Base-by-base conservation (phyloP, 2,113 vertebrate genomes). In the Gavialis gangeticus region DNA sequence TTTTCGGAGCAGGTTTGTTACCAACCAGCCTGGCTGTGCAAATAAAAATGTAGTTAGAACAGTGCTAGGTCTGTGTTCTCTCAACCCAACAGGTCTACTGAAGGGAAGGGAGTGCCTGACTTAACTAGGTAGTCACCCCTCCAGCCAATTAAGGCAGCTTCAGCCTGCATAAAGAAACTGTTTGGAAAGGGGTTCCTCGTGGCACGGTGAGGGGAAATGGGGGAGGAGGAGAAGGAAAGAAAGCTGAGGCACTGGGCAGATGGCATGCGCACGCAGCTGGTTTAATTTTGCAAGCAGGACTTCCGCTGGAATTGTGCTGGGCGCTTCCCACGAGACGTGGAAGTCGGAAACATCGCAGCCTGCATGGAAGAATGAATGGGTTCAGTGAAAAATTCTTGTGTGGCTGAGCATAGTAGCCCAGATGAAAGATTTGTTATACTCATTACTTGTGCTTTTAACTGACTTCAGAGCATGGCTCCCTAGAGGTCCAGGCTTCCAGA, bases 1-100 rank as follows among this genome's bases (percentile, higher is more conserved):
- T 97, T 97, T 98, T 97, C 97, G 93, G 97, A 96, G 88, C 94
- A 82, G 91, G 81, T 95, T 89, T 57, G 93, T 92, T 86, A 24
- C 90, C 15, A n/a, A 58, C 59, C 85, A 78, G 77, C 69, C 92
- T 86, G 84, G 93, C 94, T 86, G 86, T 90, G 96, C 96, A 96
- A 96, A 97, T 67, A 94, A 84, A 91, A 94, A 75, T 4, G 30
- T 1, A 24, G 92, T 86, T 81, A 77, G 71, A 93, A 96, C 84
- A 92, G 76, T 82, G 89, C 4, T 2, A 67, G 92, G 86, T 93
- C 93, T 97, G 95, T 97, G 93, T 90, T 88, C 19, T 1, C 71
- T 87, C 0, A 9, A 46, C 57, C 34, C 57, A 16, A 22, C 18
- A 79, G 59, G 73, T 89, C 78, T 87, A 83, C 89, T 56, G 37